Percentiles rank a stretch among this genome's conserved stretches.
phyloP scores from a whole-genome alignment of 2,888 invertebrate genomes.

The Synergus japonicus region DNA sequence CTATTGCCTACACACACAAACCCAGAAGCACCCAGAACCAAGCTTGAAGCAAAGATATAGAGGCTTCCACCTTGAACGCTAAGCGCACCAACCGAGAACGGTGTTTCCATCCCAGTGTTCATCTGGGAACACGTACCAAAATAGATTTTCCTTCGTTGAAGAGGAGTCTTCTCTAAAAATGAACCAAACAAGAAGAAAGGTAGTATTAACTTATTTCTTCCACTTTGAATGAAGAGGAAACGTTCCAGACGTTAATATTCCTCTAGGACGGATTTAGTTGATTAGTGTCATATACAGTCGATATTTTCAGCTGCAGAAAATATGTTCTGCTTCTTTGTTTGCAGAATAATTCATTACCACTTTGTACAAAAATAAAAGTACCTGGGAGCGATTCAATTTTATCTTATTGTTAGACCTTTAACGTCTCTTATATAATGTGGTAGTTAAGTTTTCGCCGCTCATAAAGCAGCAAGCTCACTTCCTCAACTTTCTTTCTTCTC shows the following conservation, averaged over 20 bases:
- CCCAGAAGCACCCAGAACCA: slow-evolving; percentile 45
- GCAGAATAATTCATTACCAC: no score
- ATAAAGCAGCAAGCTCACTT: slow-evolving; percentile 54
- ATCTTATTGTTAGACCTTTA: neutral
- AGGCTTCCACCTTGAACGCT: slow-evolving; percentile 51
- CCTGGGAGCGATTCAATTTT: neutral
- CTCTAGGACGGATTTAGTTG: neutral
- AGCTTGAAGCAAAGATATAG: slow-evolving; percentile 49
- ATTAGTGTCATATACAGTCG: neutral
- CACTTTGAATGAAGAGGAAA: neutral
- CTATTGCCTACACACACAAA: slow-evolving; percentile 45
- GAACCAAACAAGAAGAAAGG: neutral
- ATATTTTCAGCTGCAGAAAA: no score
- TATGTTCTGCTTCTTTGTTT: no score
- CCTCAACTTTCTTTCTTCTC: slow-evolving; percentile 54
- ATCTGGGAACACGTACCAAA: slow-evolving; percentile 64
- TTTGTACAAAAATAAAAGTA: no score
- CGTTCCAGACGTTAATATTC: slow-evolving; percentile 3
- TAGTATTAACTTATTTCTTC: slow-evolving; percentile 21
- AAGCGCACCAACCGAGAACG: slow-evolving; percentile 53
- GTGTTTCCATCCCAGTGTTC: slow-evolving; percentile 61
- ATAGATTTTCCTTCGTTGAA: slow-evolving; percentile 60
- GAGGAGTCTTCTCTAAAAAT: slow-evolving; percentile 6
- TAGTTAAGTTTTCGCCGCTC: slow-evolving; percentile 62
- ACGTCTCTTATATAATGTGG: slow-evolving; percentile 54